A percentile compares a stretch with the other conserved stretches of the same genome.
Conservation (phyloP, 2,113 vertebrate genomes). For the Xiphorhynchus elegans region DNA sequence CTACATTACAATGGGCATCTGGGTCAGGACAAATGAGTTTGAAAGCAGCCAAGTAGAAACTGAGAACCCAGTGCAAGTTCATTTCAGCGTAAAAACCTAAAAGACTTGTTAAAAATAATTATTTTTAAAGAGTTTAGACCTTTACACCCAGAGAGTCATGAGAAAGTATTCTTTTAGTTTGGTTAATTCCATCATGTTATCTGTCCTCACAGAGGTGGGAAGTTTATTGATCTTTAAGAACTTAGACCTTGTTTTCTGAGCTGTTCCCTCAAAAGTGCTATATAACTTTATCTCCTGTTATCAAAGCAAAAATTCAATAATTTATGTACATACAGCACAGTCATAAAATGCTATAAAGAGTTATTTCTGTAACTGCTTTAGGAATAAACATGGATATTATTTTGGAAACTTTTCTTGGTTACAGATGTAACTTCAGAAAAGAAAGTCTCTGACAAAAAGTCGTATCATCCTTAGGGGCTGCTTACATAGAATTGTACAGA, state of each 20-base stretch:
- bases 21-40: background rate
- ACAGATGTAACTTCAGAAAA: background rate
- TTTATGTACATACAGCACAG: background rate
- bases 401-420: background rate
- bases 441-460: background rate
- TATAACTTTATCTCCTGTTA: background rate
- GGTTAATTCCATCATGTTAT: background rate
- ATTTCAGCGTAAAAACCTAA: background rate
- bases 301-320: background rate
- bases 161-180: background rate
- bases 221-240: background rate
- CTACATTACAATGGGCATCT: background rate
- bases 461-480: background rate
- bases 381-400: background rate
- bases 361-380: background rate
- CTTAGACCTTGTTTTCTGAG: background rate
- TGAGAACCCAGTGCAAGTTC: background rate
- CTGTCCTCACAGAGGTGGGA: background rate
- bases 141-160: background rate
- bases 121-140: background rate
- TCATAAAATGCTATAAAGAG: background rate
- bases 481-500: background rate
- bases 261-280: background rate
- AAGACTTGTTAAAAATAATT: background rate
- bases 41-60: background rate